Base-by-base conservation (phyloP, 1,140 invertebrate species). In the Aricia agestis region DNA sequence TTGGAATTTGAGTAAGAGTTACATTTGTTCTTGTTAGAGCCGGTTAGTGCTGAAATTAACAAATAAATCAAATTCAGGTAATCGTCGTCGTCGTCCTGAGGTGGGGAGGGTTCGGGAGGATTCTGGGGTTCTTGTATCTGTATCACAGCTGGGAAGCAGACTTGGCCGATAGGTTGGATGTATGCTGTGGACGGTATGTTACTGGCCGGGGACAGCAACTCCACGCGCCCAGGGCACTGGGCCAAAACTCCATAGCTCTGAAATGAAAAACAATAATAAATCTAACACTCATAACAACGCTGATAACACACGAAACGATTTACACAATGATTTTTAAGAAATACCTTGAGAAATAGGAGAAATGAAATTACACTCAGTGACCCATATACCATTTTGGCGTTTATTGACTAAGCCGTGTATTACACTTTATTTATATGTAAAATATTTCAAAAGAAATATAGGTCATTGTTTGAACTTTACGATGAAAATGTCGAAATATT, bases 371-470 rank as follows among this genome's bases (percentile, higher is more conserved):
- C 67, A 77, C 73, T 75, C 66, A 72, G 69, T 67, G 74, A 74
- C 76, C 73, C 59, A 63, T 63, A 69, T 69, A 61, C 74, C 83
- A 86, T 86, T 77, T 76, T 81, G 78, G 36, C 81, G 76, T 65
- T 67, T 80, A 74, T 81, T 78, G 78, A 74, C 52, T 73, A 76
- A 77, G 36, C 57, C 52, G 74, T 15, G 66, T 71, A 76, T 78
- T 74, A 70, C 72, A 69, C 68, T 76, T 76, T 74, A 71, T 79
- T 80, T 88, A 84, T 86, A 88, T 82, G 81, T 73, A 73, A 77
- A 61, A 67, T 68, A 78, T 88, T 88, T 83, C 83, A 82, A 86
- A 85, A 86, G 71, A 72, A 77, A 79, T 72, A 67, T 79, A 75
- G 81, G 75, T 81, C 75, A 70, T 72, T 69, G 52, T 69, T 17